Percentiles rank a stretch among this genome's conserved stretches.
Evolutionary conservation across 1,140 invertebrate species (phyloP).

Genomic region (Drosophila neocordata): DNA sequence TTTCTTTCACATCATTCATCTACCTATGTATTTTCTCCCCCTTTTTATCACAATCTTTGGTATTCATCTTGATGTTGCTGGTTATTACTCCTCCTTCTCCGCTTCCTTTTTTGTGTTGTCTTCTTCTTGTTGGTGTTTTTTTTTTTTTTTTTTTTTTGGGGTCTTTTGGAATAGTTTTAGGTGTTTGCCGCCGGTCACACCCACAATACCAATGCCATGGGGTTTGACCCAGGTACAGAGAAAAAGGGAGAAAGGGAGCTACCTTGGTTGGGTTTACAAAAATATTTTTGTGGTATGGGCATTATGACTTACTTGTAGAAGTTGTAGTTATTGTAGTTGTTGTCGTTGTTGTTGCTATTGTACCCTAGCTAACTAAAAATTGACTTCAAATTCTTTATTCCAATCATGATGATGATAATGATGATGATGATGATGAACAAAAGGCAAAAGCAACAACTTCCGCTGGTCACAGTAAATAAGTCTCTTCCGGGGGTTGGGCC

Average conservation of each 20-base stretch:
- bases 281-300: conserved; percentile 1
- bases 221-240: not conserved
- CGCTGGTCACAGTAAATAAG: conserved; percentile 59
- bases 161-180: conserved; percentile 8
- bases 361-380: too few species aligned
- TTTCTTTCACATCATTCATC: not conserved
- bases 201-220: conserved; percentile 22
- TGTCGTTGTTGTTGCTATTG: too few species aligned
- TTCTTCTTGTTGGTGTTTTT: not conserved
- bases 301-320: conserved; percentile 8
- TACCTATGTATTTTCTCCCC: not conserved
- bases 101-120: too few species aligned
- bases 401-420: too few species aligned
- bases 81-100: not conserved
- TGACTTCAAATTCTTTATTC: too few species aligned
- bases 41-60: not conserved
- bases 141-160: not conserved
- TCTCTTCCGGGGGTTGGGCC: conserved; percentile 55
- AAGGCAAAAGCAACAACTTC: conserved; percentile 29
- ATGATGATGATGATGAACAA: conserved; percentile 12
- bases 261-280: not conserved
- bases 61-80: not conserved
- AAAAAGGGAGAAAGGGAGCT: too few species aligned
- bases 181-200: conserved; percentile 30
- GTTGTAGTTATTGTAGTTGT: not conserved